Base-by-base conservation (phyloP, 2,888 invertebrate genomes). In the Melanotus villosus region DNA sequence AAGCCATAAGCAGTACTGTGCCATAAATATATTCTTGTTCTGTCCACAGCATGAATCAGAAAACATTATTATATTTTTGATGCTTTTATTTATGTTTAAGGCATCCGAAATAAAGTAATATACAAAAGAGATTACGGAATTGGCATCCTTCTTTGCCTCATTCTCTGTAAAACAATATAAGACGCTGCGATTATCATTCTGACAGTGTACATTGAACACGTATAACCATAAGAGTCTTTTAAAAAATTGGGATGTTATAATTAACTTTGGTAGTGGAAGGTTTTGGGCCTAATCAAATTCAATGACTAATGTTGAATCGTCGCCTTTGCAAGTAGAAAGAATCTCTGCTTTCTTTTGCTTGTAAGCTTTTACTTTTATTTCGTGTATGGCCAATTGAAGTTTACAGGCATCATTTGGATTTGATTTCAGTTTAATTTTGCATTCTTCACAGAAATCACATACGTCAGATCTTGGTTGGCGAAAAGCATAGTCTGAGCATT, bases 121-220 rank as follows among this genome's bases (percentile, higher is more conserved):
- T 12, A 50, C 5, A 19, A 50, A 21, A 12, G 50, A 50, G 2
- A 50, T 50, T 19, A 50, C 26, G 7, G 50, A 50, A 21, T 50
- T 50, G 14, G 50, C 19, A 50, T 21, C 50, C 10, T 21, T 50
- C 12, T 50, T 50, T 21, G 50, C 50, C 14, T 50, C 23, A 50
- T 23, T 50, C 21, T 50, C 50, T 26, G 26, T 26, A 7, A 26
- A 26, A 26, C 26, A 26, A 26, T 26, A 26, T 5, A 26, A 26
- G 26, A 7, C 26, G 26, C 26, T 26, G 26, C 26, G 26, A 7
- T 26, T 19, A 26, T 26, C 26, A 26, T 26, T 26, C 4, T 26
- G 26, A 26, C 26, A 26, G 26, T 26, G 26, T 26, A 26, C 26
- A 26, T 26, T 26, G 7, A 26, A 26, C 26, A 26, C 26, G 26